Conservation (phyloP, 2,113 vertebrate species). For the Tragelaphus scriptus region DNA sequence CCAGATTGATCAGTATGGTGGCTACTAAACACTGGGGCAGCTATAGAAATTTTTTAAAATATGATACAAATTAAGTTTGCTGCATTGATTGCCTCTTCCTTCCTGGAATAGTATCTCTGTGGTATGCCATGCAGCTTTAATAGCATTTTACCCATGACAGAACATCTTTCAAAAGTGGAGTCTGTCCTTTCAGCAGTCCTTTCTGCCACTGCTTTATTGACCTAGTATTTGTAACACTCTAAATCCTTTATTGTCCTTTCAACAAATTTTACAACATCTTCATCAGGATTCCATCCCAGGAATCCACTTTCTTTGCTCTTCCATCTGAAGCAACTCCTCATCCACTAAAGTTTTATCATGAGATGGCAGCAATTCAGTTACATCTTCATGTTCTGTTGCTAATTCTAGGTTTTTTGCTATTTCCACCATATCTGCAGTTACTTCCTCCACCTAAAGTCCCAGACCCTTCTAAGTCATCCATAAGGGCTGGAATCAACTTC, state of each 20-base stretch:
- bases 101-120: neutral
- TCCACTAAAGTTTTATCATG: neutral
- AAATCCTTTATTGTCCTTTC: neutral
- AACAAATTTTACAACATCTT: neutral
- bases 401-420: neutral
- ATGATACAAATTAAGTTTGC: neutral
- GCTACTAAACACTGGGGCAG: neutral
- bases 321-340: neutral
- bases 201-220: neutral
- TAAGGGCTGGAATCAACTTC: neutral
- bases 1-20: neutral
- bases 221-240: neutral
- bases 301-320: neutral
- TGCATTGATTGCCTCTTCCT: neutral
- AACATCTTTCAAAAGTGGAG: neutral
- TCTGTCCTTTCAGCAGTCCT: neutral
- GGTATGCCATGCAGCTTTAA: neutral
- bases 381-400: neutral
- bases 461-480: neutral
- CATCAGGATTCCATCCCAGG: neutral
- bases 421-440: neutral
- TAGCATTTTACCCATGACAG: neutral
- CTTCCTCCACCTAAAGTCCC: neutral
- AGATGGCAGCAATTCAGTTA: neutral
- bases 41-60: neutral